Percentiles rank a stretch among this genome's conserved stretches.
Evolutionary conservation across 2,797 vertebrate genomes (phyloP).

Genomic region (Picus viridis): DNA sequence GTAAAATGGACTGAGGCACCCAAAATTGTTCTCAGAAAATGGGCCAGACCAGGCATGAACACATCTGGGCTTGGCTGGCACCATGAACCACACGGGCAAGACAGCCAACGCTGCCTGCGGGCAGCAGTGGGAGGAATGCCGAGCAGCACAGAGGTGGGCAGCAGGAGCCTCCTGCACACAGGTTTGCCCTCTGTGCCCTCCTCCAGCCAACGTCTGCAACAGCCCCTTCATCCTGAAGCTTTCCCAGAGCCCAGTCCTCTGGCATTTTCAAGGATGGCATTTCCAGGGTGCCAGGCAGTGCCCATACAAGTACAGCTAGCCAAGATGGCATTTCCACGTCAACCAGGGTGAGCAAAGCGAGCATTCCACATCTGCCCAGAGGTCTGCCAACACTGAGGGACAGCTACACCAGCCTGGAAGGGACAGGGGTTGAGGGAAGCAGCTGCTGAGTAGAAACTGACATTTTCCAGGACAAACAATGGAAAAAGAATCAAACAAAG

Average conservation of each 20-base stretch:
- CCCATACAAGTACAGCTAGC: background rate
- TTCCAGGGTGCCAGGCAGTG: background rate
- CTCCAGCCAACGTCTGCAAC: background rate
- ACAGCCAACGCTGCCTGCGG: background rate
- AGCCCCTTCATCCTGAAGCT: background rate
- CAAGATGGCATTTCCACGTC: rapidly evolving
- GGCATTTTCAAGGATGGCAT: background rate
- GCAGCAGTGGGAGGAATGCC: background rate
- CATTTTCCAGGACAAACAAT: background rate
- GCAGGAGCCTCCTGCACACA: background rate
- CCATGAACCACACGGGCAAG: conserved; percentile 33
- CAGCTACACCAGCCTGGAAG: rapidly evolving
- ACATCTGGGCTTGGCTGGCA: conserved; percentile 58
- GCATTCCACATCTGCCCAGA: background rate
- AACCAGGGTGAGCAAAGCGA: background rate
- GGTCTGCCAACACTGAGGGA: background rate
- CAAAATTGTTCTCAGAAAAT: conserved; percentile 48
- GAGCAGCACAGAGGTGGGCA: conserved; percentile 14
- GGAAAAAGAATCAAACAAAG: background rate
- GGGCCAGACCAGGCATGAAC: conserved; percentile 58
- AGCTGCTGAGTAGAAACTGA: background rate
- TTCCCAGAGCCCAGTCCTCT: background rate
- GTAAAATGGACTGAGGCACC: conserved; percentile 46
- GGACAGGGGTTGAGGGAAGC: rapidly evolving
- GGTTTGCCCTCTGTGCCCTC: background rate